Evolutionary conservation across 2,797 vertebrate species (phyloP).

Genomic region (Coreius guichenoti): DNA sequence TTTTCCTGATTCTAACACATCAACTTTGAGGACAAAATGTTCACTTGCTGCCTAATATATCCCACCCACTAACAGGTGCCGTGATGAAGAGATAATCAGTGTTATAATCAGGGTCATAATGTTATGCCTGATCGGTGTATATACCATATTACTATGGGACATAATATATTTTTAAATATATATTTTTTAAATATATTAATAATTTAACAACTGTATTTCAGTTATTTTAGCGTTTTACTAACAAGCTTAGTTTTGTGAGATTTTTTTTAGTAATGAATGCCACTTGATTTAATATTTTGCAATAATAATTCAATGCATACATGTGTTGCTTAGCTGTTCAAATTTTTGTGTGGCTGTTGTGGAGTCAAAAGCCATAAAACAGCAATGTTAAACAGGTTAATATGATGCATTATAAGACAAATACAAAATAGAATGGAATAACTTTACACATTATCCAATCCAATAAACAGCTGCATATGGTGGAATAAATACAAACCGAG

Average conservation of each 20-base stretch:
- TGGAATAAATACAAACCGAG: background rate
- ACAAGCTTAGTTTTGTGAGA: background rate
- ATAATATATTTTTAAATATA: background rate
- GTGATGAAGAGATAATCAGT: no score
- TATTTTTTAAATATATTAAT: background rate
- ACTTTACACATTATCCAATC: constrained; percentile 1
- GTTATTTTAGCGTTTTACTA: background rate
- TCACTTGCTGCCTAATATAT: no score
- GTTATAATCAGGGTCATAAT: no score
- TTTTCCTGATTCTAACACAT: no score
- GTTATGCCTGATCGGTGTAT: background rate
- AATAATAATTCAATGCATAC: background rate
- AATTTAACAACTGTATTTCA: background rate
- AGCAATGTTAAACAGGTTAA: background rate
- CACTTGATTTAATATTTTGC: background rate
- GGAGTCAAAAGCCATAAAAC: background rate
- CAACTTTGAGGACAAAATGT: no score
- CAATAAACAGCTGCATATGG: background rate
- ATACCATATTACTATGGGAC: background rate
- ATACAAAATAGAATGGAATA: background rate
- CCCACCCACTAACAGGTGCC: no score
- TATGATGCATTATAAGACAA: background rate
- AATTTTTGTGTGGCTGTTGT: background rate
- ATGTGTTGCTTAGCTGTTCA: background rate
- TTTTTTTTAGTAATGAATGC: background rate